These are phyloP conservation scores for Anguilla marmorata DNA, from an alignment of 2,797 vertebrate species.

Conservation along the genomic window DNA sequence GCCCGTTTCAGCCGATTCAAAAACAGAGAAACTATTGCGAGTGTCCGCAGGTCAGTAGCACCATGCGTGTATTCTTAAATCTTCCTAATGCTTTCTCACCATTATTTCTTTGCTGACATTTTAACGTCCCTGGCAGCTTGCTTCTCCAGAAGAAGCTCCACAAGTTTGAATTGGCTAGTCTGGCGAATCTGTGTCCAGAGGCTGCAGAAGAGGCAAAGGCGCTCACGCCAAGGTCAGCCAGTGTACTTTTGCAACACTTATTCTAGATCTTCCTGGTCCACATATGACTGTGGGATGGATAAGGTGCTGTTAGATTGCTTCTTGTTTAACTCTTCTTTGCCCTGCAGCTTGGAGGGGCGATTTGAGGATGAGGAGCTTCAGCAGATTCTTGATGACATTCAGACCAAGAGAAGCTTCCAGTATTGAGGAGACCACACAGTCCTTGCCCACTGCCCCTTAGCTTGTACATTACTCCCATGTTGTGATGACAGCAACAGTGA, in stretches of 20 bases:
- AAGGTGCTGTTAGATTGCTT: neutral
- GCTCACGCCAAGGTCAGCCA: conserved; percentile 87
- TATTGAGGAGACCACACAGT: conserved; percentile 68
- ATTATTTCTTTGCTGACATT: neutral
- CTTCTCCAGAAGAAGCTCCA: conserved; percentile 88
- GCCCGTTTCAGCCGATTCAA: conserved; percentile 95
- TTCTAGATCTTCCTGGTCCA: neutral
- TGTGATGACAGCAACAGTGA: neutral
- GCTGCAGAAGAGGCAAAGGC: conserved; percentile 95
- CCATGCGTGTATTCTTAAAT: no score
- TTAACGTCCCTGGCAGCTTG: conserved; percentile 68
- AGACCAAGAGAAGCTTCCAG: conserved; percentile 97
- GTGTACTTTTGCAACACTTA: neutral
- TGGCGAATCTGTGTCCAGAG: conserved; percentile 95
- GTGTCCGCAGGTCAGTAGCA: conserved; percentile 82
- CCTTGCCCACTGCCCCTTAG: neutral
- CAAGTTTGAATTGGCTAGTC: conserved; percentile 76
- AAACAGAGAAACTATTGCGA: conserved; percentile 94
- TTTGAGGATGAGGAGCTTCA: conserved; percentile 97
- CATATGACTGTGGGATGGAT: neutral
- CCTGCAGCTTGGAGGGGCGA: conserved; percentile 84
- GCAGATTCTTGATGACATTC: conserved; percentile 96
- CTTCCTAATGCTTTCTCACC: neutral
- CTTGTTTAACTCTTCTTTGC: neutral
- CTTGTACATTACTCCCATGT: neutral